A percentile compares a stretch with the other conserved stretches of the same genome.
These are phyloP conservation scores for Sinodicranocentrus sp. DNA, from an alignment of 2,888 invertebrate species.

Conservation along the genomic window DNA sequence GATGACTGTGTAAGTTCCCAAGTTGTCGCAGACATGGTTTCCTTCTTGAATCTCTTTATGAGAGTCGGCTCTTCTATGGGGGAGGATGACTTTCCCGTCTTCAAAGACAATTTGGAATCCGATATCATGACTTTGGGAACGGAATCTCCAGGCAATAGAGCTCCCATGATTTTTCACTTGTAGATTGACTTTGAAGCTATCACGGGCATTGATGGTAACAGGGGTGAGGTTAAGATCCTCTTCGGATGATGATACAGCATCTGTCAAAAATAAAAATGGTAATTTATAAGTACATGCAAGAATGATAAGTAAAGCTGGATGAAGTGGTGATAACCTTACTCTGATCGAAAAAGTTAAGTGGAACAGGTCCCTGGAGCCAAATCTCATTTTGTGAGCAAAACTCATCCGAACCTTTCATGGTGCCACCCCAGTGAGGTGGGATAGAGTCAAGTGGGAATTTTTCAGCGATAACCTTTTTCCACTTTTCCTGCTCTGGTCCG, in stretches of 20 bases:
- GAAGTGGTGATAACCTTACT: slow-evolving; percentile 23
- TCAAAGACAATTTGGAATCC: slow-evolving; percentile 44
- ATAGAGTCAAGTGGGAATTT: slow-evolving; percentile 40
- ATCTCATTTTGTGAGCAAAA: slow-evolving; percentile 57
- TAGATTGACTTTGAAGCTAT: slow-evolving; percentile 33
- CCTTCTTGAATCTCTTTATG: slow-evolving; percentile 58
- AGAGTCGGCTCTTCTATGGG: slow-evolving; percentile 37
- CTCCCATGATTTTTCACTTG: slow-evolving; percentile 42
- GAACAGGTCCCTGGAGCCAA: slow-evolving; percentile 60
- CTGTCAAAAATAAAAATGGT: slow-evolving; percentile 14
- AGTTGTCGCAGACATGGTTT: slow-evolving; percentile 26
- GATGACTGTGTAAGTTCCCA: slow-evolving; percentile 58
- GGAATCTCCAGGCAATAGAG: slow-evolving; percentile 53
- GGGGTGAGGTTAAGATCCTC: slow-evolving; percentile 28
- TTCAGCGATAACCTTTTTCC: slow-evolving; percentile 56
- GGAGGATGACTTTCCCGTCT: slow-evolving; percentile 6
- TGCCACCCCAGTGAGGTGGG: slow-evolving; percentile 64
- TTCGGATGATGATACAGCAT: not conserved
- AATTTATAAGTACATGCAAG: not conserved
- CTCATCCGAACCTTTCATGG: slow-evolving; percentile 47
- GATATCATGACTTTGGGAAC: slow-evolving; percentile 46
- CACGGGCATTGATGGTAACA: slow-evolving; percentile 49
- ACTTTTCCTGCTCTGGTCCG: slow-evolving; percentile 58
- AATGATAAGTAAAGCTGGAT: not conserved
- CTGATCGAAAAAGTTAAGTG: slow-evolving; percentile 37